These are phyloP conservation scores for Gymnodraco acuticeps DNA, from an alignment of 2,797 vertebrate species.

Conservation along the genomic window DNA sequence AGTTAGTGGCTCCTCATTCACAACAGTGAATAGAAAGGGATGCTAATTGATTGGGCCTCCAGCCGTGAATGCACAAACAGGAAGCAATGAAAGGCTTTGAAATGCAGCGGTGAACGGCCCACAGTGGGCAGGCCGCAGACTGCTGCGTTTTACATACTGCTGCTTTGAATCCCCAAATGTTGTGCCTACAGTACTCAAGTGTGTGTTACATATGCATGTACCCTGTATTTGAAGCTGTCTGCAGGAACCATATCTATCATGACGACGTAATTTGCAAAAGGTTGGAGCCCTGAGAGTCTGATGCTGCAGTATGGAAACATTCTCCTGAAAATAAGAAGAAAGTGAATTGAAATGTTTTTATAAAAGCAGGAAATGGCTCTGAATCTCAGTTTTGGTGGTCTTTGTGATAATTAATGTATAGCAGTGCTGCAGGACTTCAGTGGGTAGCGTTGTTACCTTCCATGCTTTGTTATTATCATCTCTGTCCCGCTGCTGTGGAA, in stretches of 20 bases:
- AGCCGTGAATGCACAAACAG: conserved; percentile 82
- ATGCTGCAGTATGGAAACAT: conserved; percentile 92
- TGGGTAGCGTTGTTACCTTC: conserved; percentile 73
- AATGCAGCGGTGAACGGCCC: conserved; percentile 69
- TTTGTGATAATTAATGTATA: neutral
- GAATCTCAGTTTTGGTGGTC: neutral
- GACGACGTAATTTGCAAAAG: conserved; percentile 87
- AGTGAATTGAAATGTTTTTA: neutral
- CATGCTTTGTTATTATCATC: conserved; percentile 90
- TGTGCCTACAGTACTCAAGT: neutral
- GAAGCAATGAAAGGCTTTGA: conserved; percentile 83
- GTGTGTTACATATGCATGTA: conserved; percentile 55
- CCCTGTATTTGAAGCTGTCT: conserved; percentile 90
- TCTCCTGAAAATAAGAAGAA: conserved; percentile 74
- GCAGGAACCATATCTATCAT: conserved; percentile 88
- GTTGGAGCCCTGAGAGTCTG: conserved; percentile 85
- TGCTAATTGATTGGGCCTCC: conserved; percentile 82
- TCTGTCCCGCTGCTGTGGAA: conserved; percentile 86
- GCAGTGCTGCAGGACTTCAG: neutral
- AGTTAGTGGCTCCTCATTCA: conserved; percentile 61
- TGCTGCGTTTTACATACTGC: conserved; percentile 20
- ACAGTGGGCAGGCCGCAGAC: conserved; percentile 49
- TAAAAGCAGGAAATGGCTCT: neutral
- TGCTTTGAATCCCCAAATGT: conserved; percentile 13
- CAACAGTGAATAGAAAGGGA: conserved; percentile 64